These are phyloP conservation scores for Tyrannus savana DNA, from an alignment of 2,113 vertebrate species.

Conservation along the genomic window DNA sequence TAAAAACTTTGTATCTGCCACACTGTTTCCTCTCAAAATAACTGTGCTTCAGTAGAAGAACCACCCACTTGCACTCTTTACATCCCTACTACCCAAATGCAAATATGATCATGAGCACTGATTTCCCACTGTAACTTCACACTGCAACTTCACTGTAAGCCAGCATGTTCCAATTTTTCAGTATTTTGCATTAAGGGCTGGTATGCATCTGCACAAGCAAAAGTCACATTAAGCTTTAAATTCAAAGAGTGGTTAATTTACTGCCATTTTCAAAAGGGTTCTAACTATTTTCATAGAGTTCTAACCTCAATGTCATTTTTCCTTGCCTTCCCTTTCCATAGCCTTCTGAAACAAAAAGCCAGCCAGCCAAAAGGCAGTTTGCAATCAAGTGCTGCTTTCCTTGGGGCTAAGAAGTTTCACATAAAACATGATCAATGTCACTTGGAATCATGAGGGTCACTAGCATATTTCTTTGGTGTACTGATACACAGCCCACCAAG, in stretches of 20 bases:
- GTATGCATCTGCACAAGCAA: background rate
- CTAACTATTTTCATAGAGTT: background rate
- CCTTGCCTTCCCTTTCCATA: background rate
- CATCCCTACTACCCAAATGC: background rate
- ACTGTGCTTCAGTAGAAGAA: background rate
- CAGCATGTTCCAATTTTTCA: background rate
- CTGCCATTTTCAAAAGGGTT: background rate
- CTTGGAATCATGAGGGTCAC: background rate
- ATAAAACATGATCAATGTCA: background rate
- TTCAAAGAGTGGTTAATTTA: background rate
- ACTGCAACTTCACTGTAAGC: background rate
- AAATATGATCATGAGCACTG: background rate
- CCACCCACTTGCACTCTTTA: background rate
- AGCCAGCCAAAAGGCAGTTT: background rate
- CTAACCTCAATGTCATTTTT: background rate
- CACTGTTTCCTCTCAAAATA: background rate
- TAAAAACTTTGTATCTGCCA: background rate
- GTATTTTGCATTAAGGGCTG: background rate
- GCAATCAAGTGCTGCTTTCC: background rate
- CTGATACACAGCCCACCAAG: background rate
- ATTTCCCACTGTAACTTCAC: background rate
- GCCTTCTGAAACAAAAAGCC: background rate
- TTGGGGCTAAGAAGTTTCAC: background rate
- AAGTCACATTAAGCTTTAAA: background rate
- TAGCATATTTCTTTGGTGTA: background rate